Evolutionary conservation across 2,113 vertebrate species (phyloP), one percentile per base, ranked within the genome.

Genomic region (Lophotis ruficrista): DNA sequence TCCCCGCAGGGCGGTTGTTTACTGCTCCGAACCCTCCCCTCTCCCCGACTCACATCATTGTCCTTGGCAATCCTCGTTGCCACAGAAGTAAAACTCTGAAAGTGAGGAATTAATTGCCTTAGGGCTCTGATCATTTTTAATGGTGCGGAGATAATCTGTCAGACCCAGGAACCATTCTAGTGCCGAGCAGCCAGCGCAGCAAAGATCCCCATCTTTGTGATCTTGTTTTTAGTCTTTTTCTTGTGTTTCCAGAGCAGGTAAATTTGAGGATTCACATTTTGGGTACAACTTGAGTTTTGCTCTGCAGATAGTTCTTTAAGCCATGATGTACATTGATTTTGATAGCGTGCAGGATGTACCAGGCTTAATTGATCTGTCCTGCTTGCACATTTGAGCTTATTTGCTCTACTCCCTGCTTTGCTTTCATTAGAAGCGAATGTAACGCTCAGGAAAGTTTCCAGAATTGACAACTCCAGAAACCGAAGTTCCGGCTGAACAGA

Each of bases 351-450:
- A 82, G 80, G 64, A 82, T 64, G 43, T 81, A 90, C 56, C 56
- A 84, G 64, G 38, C 92, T 94, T 95, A 90, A 95, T 53, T 87
- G 83, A 95, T 94, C 76, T 20, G 33, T 60, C 72, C 73, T 54
- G 25, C 73, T 69, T 83, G 77, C 68, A 33, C 18, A 27, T 91
- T 94, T 90, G 66, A 85, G 72, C 31, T 88, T 90, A 61, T 82
- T 93, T 91, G 70, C 78, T 8, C 3, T 69, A 37, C 16, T 94
- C 58, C 12, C 43, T 47, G 45, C 75, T 93, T 95, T 85, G 47
- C 84, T 73, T 87, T 94, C 70, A 51, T 94, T 93, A 92, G 53
- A 91, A 87, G n/a, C 23, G n/a, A 89, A 72, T 51, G 31, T 83
- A 73, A 80, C 0, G 2, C 54, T 80, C 70, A 57, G 78, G 58